Percentiles rank a stretch among this genome's conserved stretches.
These are phyloP conservation scores for Percopsis omiscomaycus DNA, from an alignment of 2,797 vertebrate genomes.

Conservation along the genomic window DNA sequence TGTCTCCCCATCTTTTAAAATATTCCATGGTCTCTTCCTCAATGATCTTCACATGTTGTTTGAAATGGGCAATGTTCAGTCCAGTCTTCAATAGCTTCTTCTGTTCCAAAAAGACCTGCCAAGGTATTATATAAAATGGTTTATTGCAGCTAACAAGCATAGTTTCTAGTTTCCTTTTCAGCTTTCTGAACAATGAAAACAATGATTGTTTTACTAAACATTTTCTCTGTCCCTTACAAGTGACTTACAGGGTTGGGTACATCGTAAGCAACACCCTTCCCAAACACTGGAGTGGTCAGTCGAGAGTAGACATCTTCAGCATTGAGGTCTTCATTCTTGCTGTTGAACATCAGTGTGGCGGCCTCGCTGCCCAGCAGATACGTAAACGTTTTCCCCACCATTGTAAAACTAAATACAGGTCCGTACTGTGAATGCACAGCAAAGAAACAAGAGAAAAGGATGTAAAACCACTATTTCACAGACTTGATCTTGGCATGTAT, in stretches of 20 bases:
- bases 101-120: constrained; percentile 94
- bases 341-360: constrained; percentile 92
- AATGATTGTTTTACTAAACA: too few species aligned
- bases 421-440: constrained; percentile 81
- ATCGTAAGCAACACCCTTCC: constrained; percentile 95
- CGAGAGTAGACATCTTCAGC: constrained; percentile 94
- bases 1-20: constrained; percentile 92
- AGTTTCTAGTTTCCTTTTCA: background rate
- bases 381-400: constrained; percentile 97
- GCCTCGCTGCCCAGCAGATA: constrained; percentile 95
- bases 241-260: constrained; percentile 88
- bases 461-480: background rate
- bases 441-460: background rate
- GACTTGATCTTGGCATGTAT: background rate
- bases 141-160: background rate
- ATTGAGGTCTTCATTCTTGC: constrained; percentile 96
- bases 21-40: constrained; percentile 92
- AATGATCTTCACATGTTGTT: constrained; percentile 87
- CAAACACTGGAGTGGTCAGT: constrained; percentile 95
- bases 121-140: background rate
- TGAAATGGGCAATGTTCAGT: constrained; percentile 90
- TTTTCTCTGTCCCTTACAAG: background rate
- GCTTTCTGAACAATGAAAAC: too few species aligned
- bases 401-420: constrained; percentile 96
- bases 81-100: constrained; percentile 98